phyloP scores from a whole-genome alignment of 2,797 vertebrate species.

The Philypnodon macrostomus region DNA sequence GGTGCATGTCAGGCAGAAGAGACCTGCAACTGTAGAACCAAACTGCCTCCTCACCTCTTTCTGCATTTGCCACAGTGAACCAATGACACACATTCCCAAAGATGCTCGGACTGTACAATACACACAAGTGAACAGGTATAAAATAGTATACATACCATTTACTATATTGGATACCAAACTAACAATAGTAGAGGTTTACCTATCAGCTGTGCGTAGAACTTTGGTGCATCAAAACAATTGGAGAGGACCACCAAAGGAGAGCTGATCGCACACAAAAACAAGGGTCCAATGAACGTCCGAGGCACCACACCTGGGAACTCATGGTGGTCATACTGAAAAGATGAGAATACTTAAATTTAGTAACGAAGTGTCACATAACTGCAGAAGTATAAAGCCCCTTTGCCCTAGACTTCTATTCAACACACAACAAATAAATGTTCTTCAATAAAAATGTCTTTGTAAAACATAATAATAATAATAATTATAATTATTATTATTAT shows the following conservation, averaged over 20 bases:
- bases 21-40: slow-evolving; percentile 81
- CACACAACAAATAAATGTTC: no score
- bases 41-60: slow-evolving; percentile 87
- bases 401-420: no score
- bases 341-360: no score
- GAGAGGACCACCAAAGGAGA: slow-evolving; percentile 79
- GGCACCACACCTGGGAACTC: slow-evolving; percentile 96
- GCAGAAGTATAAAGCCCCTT: no score
- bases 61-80: slow-evolving; percentile 85
- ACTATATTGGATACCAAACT: no score
- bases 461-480: no score
- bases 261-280: slow-evolving; percentile 81
- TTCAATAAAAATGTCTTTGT: no score
- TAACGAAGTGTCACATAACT: no score
- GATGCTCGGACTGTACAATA: slow-evolving; percentile 81
- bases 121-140: background rate
- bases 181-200: slow-evolving; percentile 66
- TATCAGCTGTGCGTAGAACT: slow-evolving; percentile 87
- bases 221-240: slow-evolving; percentile 79
- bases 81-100: slow-evolving; percentile 83
- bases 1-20: slow-evolving; percentile 87
- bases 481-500: no score
- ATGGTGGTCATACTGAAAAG: slow-evolving; percentile 90
- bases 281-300: slow-evolving; percentile 89
- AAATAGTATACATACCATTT: background rate